These are phyloP conservation scores for Protonibea diacanthus DNA, from an alignment of 2,797 vertebrate species.

Conservation along the genomic window DNA sequence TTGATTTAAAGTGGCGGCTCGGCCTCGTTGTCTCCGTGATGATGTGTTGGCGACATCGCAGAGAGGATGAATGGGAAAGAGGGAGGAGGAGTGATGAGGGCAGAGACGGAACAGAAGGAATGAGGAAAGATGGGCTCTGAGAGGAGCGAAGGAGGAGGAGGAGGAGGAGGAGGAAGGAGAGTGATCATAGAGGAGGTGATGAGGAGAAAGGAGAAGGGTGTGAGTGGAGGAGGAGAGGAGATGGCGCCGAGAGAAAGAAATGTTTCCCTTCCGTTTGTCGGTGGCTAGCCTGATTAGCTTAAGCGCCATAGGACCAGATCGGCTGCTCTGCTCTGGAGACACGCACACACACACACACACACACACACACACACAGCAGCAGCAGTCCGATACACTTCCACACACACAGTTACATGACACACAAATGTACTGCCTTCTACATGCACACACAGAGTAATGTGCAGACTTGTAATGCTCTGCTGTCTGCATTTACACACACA, in stretches of 20 bases:
- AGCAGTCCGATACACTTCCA: not conserved
- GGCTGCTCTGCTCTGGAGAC: conserved; percentile 59
- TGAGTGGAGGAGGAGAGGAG: conserved; percentile 52
- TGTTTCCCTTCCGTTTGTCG: conserved; percentile 68
- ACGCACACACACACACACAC: conserved; percentile 24
- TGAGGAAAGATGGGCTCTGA: not conserved
- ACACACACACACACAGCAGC: conserved; percentile 14
- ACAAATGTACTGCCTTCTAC: not conserved
- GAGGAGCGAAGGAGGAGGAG: not conserved
- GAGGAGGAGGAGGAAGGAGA: not conserved
- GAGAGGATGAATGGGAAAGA: not conserved
- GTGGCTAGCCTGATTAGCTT: conserved; percentile 82
- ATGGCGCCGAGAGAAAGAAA: conserved; percentile 57
- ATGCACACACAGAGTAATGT: conserved; percentile 5
- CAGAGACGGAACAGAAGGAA: not conserved
- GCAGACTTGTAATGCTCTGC: not conserved
- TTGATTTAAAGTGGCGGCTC: not conserved
- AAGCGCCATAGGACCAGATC: conserved; percentile 64
- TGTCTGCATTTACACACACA: not conserved
- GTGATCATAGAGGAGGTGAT: not conserved
- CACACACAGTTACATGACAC: not conserved
- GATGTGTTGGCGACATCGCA: not conserved
- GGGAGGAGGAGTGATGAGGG: not conserved
- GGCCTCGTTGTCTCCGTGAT: not conserved
- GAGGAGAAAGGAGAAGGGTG: conserved; percentile 25